These are phyloP conservation scores for Nemoura dubitans DNA, from an alignment of 2,888 invertebrate species.

Conservation along the genomic window DNA sequence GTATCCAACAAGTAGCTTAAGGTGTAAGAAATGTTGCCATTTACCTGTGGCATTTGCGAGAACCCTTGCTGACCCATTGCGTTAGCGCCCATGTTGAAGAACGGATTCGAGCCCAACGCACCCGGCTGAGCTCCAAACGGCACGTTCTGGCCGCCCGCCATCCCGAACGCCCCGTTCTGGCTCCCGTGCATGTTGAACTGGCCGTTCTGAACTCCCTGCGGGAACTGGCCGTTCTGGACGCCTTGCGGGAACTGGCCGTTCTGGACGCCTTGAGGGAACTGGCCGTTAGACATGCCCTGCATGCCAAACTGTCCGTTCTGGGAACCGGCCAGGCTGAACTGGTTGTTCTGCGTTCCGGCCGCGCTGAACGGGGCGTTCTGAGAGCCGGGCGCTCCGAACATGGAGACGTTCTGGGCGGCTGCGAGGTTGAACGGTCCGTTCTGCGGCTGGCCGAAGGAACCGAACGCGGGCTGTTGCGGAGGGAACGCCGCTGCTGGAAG, in stretches of 20 bases:
- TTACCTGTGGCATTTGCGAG: conserved; percentile 46
- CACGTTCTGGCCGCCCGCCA: conserved; percentile 48
- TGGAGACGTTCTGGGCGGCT: conserved; percentile 54
- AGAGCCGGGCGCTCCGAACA: neutral
- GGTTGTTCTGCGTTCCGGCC: neutral
- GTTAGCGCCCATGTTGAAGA: conserved; percentile 51
- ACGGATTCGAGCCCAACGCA: conserved; percentile 51
- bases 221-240: neutral
- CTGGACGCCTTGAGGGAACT: neutral
- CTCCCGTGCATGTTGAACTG: neutral
- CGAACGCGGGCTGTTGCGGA: conserved; percentile 8
- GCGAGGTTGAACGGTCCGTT: conserved; percentile 23
- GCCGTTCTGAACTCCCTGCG: neutral
- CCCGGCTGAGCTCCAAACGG: conserved; percentile 47
- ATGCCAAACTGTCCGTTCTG: neutral
- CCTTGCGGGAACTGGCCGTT: neutral
- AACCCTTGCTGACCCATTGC: conserved; percentile 44
- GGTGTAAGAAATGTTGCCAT: neutral
- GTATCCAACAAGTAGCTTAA: no score
- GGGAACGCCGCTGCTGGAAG: neutral
- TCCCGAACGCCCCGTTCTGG: neutral
- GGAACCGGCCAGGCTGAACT: neutral
- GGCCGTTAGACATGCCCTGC: neutral
- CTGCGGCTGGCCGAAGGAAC: neutral
- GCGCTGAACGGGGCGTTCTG: neutral